These are phyloP conservation scores for Peromyscus polionotus DNA, from an alignment of 2,113 vertebrate genomes.

Conservation along the genomic window DNA sequence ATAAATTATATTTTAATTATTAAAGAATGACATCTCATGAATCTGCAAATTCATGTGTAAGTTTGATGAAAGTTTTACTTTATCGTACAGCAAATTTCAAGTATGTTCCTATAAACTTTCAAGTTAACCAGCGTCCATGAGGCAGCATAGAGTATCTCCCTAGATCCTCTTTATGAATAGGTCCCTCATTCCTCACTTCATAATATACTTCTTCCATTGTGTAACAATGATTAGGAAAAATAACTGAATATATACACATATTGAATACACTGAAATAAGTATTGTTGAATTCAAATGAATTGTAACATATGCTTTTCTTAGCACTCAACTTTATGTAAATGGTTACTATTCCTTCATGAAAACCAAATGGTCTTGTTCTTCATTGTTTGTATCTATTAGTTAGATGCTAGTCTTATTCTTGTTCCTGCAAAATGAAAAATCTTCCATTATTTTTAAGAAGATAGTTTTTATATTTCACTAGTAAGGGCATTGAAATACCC, in stretches of 20 bases:
- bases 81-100: not conserved
- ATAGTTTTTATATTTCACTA: no score
- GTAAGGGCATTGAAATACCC: no score
- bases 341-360: not conserved
- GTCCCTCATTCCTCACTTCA: not conserved
- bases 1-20: not conserved
- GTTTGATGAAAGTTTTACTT: not conserved
- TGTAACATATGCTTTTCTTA: not conserved
- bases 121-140: not conserved
- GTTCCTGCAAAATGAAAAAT: not conserved
- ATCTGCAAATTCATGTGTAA: not conserved
- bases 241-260: not conserved
- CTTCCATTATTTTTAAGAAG: no score
- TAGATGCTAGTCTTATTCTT: not conserved
- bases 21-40: not conserved
- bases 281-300: not conserved
- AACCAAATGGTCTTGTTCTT: not conserved
- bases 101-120: not conserved
- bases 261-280: not conserved
- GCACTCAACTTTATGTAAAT: no score
- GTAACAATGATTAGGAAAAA: not conserved
- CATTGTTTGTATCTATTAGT: not conserved
- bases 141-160: fast-evolving
- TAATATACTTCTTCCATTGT: not conserved
- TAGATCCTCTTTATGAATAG: not conserved